Evolutionary conservation across 2,797 vertebrate genomes (phyloP).

Genomic region (Clarias pachynema): DNA sequence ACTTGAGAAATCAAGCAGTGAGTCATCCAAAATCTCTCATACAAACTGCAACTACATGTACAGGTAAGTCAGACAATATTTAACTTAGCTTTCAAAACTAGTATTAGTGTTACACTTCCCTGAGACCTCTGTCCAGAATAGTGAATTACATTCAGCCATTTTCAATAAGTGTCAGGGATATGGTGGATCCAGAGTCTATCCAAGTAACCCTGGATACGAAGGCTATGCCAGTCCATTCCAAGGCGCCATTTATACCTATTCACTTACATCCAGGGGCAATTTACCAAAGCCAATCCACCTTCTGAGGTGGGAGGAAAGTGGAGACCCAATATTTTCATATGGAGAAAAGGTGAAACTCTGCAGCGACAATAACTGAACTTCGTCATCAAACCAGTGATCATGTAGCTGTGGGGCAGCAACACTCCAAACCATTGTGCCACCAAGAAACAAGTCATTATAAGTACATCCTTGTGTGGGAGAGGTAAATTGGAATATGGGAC

Average conservation of each 20-base stretch:
- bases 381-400: not conserved
- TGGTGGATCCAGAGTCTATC: not conserved
- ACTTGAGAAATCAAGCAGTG: slow-evolving; percentile 9
- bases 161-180: not conserved
- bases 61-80: not conserved
- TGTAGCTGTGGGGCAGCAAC: not conserved
- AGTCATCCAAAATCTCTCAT: slow-evolving; percentile 2
- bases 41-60: not conserved
- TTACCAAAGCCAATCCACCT: not conserved
- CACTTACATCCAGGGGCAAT: not conserved
- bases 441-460: slow-evolving; percentile 6
- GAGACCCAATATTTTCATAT: not conserved
- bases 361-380: not conserved
- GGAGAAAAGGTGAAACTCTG: not conserved
- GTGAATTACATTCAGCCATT: not conserved
- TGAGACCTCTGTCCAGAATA: not conserved
- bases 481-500: not conserved
- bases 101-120: too few species aligned
- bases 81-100: not conserved
- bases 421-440: not conserved
- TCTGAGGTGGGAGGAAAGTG: not conserved
- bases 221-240: not conserved
- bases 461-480: not conserved
- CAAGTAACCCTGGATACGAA: not conserved
- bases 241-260: not conserved